phyloP scores from a whole-genome alignment of 2,888 invertebrate species.

The Artemia sinica region DNA sequence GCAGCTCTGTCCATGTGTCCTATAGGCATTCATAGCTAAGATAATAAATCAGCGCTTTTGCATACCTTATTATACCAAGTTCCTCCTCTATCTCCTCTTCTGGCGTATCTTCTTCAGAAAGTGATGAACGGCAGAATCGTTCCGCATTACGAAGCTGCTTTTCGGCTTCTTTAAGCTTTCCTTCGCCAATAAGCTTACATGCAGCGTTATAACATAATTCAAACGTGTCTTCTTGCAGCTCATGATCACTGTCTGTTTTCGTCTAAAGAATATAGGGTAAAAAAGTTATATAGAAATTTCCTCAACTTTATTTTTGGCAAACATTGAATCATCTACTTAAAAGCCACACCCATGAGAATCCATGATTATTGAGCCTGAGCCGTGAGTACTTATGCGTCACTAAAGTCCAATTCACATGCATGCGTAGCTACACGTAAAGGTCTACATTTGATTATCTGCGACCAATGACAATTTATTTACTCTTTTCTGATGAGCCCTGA shows the following conservation, averaged over 20 bases:
- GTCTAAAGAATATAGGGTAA: constrained; percentile 21
- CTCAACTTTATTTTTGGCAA: background rate
- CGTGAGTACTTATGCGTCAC: too few relatives aligned
- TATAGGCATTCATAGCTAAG: too few relatives aligned
- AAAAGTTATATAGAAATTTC: background rate
- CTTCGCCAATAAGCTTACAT: constrained; percentile 55
- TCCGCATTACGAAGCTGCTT: constrained; percentile 64
- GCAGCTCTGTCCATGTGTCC: too few relatives aligned
- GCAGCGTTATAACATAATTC: constrained; percentile 83
- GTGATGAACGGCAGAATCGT: constrained; percentile 58
- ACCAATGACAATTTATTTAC: too few relatives aligned
- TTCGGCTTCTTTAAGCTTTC: constrained; percentile 52
- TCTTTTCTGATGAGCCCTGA: too few relatives aligned
- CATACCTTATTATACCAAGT: constrained; percentile 62
- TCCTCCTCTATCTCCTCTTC: constrained; percentile 91
- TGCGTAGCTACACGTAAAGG: too few relatives aligned
- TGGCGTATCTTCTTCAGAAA: constrained; percentile 72
- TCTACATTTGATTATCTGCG: too few relatives aligned
- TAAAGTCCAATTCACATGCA: too few relatives aligned
- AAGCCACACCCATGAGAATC: background rate
- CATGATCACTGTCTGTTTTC: constrained; percentile 38
- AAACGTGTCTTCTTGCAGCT: constrained; percentile 52
- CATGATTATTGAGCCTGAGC: background rate
- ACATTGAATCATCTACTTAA: background rate
- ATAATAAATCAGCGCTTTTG: background rate